These are phyloP conservation scores for Arrhamphus sclerolepis DNA, from an alignment of 2,797 vertebrate genomes.

Conservation along the genomic window DNA sequence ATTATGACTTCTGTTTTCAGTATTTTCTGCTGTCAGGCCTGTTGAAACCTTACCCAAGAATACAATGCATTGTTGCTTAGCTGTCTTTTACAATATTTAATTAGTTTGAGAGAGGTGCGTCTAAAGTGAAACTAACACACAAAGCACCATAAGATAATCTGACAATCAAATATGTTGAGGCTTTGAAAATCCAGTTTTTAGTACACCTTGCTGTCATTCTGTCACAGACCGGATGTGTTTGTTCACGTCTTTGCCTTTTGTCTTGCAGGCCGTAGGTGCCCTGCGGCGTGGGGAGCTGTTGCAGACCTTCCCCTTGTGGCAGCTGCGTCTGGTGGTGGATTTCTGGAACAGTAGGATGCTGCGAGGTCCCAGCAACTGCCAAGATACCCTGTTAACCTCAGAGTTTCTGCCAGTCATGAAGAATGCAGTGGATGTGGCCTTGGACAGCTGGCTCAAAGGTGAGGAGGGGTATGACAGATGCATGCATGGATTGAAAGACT, in stretches of 20 bases:
- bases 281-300: constrained; percentile 83
- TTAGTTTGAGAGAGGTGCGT: not conserved
- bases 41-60: not conserved
- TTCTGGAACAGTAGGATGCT: constrained; percentile 89
- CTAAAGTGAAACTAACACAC: not conserved
- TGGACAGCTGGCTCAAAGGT: constrained; percentile 94
- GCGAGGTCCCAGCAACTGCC: constrained; percentile 76
- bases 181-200: not conserved
- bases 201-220: not conserved
- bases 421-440: constrained; percentile 86
- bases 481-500: no score
- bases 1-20: not conserved
- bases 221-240: not conserved
- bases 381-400: constrained; percentile 87
- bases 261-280: constrained; percentile 84
- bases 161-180: not conserved
- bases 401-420: constrained; percentile 96
- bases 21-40: not conserved
- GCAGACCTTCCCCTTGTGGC: constrained; percentile 93
- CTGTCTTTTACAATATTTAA: no score
- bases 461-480: not conserved
- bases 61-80: not conserved
- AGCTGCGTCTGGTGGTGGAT: constrained; percentile 94
- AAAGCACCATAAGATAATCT: not conserved
- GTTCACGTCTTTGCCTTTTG: not conserved